phyloP scores from a whole-genome alignment of 1,140 invertebrate species.

The Cyclargus thomasi region DNA sequence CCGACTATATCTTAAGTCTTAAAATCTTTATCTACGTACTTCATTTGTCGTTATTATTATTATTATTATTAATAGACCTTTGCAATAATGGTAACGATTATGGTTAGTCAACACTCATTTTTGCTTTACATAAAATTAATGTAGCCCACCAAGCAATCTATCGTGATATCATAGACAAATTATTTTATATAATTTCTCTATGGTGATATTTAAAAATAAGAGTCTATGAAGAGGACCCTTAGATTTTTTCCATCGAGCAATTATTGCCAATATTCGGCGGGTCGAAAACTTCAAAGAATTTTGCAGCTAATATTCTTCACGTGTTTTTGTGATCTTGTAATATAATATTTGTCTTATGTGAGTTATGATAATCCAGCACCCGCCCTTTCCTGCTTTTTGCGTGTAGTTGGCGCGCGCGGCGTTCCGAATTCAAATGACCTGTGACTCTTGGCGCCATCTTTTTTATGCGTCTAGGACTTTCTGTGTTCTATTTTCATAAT shows the following conservation, averaged over 20 bases:
- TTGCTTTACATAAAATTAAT: too few species aligned
- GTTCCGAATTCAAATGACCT: constrained; percentile 45
- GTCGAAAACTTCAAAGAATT: neutral
- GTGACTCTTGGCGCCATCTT: constrained; percentile 59
- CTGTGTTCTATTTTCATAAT: neutral
- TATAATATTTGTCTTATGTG: neutral
- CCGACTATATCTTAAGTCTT: too few species aligned
- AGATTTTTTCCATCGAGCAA: neutral
- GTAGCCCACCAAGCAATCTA: too few species aligned
- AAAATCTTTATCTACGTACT: too few species aligned
- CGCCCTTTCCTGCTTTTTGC: neutral
- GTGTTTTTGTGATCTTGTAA: neutral
- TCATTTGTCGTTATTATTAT: too few species aligned
- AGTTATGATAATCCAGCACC: constrained; percentile 18
- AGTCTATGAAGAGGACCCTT: neutral
- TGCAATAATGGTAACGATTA: too few species aligned
- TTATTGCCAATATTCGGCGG: neutral
- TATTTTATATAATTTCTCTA: too few species aligned
- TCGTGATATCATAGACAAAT: too few species aligned
- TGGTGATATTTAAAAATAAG: too few species aligned
- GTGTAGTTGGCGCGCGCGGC: constrained; percentile 31
- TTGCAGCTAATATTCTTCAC: constrained; percentile 1
- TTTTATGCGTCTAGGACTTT: constrained; percentile 27
- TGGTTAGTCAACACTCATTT: too few species aligned
- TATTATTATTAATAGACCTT: too few species aligned